Conservation (phyloP, 1,140 invertebrate genomes). For the Portunus trituberculatus region DNA sequence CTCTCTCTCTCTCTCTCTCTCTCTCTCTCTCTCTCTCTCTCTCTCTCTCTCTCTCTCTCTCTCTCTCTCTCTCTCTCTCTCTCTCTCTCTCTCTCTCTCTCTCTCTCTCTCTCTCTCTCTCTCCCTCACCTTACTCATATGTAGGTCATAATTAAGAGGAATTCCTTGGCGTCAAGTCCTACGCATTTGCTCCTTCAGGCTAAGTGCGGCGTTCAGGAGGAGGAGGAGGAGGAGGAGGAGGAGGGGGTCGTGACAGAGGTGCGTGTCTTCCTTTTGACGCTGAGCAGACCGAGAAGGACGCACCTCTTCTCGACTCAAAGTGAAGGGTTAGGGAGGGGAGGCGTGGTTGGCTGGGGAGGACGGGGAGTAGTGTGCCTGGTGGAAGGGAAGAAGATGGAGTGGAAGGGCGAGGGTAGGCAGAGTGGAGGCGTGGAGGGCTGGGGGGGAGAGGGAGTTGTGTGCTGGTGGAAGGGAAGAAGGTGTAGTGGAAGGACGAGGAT, state of each 20-base stretch:
- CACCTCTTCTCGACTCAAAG: background rate
- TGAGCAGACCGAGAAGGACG: background rate
- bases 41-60: background rate
- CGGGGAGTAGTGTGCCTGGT: background rate
- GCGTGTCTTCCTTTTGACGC: background rate
- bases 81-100: constrained; percentile 46
- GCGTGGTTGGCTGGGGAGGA: background rate
- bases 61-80: constrained; percentile 44
- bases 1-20: background rate
- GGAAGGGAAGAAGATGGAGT: background rate
- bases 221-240: background rate
- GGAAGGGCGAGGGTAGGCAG: background rate
- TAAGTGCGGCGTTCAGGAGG: background rate
- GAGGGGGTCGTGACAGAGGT: background rate
- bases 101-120: constrained; percentile 53
- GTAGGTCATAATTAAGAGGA: background rate
- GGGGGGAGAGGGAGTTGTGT: background rate
- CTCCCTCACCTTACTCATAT: constrained; percentile 42
- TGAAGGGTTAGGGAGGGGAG: background rate
- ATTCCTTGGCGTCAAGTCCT: background rate
- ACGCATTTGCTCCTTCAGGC: background rate
- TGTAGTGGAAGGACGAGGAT: background rate
- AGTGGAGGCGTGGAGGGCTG: background rate
- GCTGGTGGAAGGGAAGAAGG: background rate
- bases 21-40: background rate